phyloP scores from a whole-genome alignment of 2,888 invertebrate species.

The Trypoxylon attenuatum region DNA sequence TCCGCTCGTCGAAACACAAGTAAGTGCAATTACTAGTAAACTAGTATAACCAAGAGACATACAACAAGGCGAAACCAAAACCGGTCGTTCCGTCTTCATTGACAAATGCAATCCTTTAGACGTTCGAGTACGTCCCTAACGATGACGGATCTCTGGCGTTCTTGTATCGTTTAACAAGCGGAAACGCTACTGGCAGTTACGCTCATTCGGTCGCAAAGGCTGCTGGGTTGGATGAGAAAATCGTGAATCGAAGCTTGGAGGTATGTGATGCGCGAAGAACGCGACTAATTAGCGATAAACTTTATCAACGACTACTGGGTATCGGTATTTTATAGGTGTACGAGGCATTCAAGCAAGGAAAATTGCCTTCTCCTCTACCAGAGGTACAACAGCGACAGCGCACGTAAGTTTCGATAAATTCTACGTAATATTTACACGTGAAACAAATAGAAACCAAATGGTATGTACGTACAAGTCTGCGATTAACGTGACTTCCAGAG shows the following conservation, averaged over 20 bases:
- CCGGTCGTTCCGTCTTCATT: not conserved
- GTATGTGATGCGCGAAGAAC: too few species aligned
- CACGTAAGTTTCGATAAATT: constrained; percentile 10
- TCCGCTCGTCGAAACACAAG: constrained; percentile 77
- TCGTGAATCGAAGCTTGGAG: constrained; percentile 77
- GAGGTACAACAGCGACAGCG: constrained; percentile 7
- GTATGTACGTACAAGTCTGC: too few species aligned
- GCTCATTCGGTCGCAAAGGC: constrained; percentile 81
- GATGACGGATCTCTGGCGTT: constrained; percentile 79
- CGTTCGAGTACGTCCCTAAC: constrained; percentile 79
- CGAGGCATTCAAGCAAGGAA: constrained; percentile 41
- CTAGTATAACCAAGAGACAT: too few species aligned
- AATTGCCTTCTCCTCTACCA: constrained; percentile 36
- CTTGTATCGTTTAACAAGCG: constrained; percentile 80
- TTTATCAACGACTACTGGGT: too few species aligned
- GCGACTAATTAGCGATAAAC: too few species aligned
- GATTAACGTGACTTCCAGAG: too few species aligned
- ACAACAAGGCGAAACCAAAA: too few species aligned
- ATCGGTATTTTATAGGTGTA: constrained; percentile 46
- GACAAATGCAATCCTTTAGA: constrained; percentile 70
- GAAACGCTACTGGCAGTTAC: constrained; percentile 79
- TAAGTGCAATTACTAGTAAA: too few species aligned
- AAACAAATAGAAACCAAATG: too few species aligned
- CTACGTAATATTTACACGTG: too few species aligned
- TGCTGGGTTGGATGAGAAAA: constrained; percentile 76